Evolutionary conservation across 2,797 vertebrate genomes (phyloP).

Genomic region (Sparidentex hasta): DNA sequence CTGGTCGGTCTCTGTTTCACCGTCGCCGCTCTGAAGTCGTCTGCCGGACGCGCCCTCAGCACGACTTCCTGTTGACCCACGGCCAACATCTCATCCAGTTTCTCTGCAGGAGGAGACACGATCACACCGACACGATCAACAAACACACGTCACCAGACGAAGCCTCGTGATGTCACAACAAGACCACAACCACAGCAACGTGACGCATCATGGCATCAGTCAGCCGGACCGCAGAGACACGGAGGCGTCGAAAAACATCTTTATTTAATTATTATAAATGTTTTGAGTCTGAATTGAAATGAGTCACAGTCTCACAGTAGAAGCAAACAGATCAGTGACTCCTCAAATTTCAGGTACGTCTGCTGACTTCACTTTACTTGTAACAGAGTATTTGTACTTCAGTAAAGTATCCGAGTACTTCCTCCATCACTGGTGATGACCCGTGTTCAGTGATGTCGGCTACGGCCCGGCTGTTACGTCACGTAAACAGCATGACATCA

Average conservation of each 20-base stretch:
- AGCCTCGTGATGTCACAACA: background rate
- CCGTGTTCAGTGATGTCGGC: background rate
- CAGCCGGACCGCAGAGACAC: conserved; percentile 20
- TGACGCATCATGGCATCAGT: background rate
- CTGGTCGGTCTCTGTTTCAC: conserved; percentile 96
- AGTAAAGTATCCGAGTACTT: background rate
- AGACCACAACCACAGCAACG: background rate
- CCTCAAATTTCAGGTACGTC: no score
- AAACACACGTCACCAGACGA: background rate
- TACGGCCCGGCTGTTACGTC: conserved; percentile 21
- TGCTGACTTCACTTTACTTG: no score
- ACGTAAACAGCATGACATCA: conserved; percentile 12
- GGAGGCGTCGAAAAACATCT: background rate
- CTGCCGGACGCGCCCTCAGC: conserved; percentile 88
- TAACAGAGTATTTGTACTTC: no score
- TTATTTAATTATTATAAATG: background rate
- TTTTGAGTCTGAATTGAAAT: no score
- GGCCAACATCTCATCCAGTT: conserved; percentile 95
- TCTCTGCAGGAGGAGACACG: conserved; percentile 85
- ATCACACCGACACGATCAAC: background rate
- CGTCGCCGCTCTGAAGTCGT: conserved; percentile 95
- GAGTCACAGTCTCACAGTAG: no score
- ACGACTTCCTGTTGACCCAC: conserved; percentile 87
- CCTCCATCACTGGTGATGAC: background rate
- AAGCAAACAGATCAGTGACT: no score